Base-by-base conservation (phyloP, 2,113 vertebrate genomes). In the Silurus meridionalis region DNA sequence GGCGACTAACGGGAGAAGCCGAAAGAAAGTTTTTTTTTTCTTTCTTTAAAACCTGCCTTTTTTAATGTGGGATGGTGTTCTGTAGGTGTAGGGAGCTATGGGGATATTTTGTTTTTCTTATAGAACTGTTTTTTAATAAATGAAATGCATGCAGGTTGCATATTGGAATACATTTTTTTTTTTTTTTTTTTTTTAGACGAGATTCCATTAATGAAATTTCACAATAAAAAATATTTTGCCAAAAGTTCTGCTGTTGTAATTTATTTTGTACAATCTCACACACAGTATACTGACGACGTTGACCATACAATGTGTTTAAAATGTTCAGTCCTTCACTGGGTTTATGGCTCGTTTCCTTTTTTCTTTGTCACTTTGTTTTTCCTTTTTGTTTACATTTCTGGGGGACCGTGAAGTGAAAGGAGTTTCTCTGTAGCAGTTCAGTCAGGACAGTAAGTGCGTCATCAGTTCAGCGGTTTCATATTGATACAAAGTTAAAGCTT, bases 231-330 rank as follows among this genome's bases (percentile, higher is more conserved):
- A 25, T 3, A 25, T 50, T 57, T 58, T 25, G 14, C 7, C 4
- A 86, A 74, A 86, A 53, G 53, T 71, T 81, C 55, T 82, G 5
- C 55, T 63, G 66, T 82, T 66, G 63, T 66, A 66, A 19, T 66
- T 37, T 37, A 37, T 37, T 37, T 37, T 37, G 37, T 37, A 2
- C 37, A 37, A 37, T 37, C 37, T 37, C 37, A 37, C 37, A 1
- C 37, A 37, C 37, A 37, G 2, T 37, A 2, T 37, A 37, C 2
- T 37, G 37, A 37, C 37, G 1, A 37, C 37, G 2, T 37, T 37
- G 37, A 37, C 37, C 0, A 37, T 37, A 37, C 37, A 37, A 37
- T 37, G 2, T 37, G 37, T 37, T 37, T 2, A 37, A 37, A 37
- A 37, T 37, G 37, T 37, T 37, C 17, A 19, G 46, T 17, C 8